Conservation (phyloP, 2,888 invertebrate genomes). For the Diarsia rubi region DNA sequence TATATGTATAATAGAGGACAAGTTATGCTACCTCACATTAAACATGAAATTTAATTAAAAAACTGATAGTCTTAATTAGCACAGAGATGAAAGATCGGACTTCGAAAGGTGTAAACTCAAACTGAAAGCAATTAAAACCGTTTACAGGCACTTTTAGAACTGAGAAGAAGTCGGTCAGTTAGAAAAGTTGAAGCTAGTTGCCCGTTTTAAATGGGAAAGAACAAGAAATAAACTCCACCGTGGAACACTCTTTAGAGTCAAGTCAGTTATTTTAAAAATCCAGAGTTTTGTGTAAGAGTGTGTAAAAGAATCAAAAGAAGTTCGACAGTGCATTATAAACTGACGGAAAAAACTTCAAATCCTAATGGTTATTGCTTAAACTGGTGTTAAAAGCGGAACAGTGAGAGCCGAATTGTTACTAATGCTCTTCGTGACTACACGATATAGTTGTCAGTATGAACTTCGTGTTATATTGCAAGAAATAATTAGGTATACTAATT, state of each 20-base stretch:
- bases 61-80: neutral
- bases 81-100: neutral
- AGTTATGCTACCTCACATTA: neutral
- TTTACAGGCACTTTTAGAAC: neutral
- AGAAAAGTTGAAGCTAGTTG: neutral
- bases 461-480: constrained; percentile 41
- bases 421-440: constrained; percentile 40
- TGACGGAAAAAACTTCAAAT: constrained; percentile 20
- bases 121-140: constrained; percentile 5
- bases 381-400: constrained; percentile 38
- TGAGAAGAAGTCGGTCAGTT: neutral
- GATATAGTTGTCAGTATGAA: constrained; percentile 52
- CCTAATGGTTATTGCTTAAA: constrained; percentile 9
- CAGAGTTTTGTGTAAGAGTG: neutral
- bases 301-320: neutral
- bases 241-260: neutral
- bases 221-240: neutral
- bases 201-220: neutral
- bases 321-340: no score
- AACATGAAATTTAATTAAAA: neutral
- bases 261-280: neutral
- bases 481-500: constrained; percentile 47
- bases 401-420: constrained; percentile 8
- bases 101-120: neutral
- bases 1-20: constrained; percentile 6